phyloP scores from a whole-genome alignment of 2,797 vertebrate genomes.

The Xenopus petersii region DNA sequence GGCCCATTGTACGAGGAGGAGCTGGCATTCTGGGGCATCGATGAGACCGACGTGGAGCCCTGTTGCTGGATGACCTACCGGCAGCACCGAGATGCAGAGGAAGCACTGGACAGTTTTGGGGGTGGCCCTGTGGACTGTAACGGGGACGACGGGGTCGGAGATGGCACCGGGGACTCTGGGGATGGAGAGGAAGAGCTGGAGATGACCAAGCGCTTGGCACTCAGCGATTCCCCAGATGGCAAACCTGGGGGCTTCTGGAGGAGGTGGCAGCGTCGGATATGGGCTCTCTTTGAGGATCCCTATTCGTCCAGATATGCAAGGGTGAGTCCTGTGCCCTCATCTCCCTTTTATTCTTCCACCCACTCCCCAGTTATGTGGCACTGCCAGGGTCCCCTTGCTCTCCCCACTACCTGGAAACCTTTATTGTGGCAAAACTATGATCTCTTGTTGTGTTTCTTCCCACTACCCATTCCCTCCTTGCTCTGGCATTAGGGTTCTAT shows the following conservation, averaged over 20 bases:
- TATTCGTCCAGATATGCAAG: slow-evolving; percentile 98
- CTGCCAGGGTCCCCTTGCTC: too few species aligned
- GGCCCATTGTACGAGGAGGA: slow-evolving; percentile 97
- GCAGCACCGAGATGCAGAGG: slow-evolving; percentile 97
- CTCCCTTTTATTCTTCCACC: too few species aligned
- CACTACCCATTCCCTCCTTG: too few species aligned
- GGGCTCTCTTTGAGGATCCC: slow-evolving; percentile 97
- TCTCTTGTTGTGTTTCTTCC: too few species aligned
- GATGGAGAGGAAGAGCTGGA: slow-evolving; percentile 92
- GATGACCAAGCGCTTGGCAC: slow-evolving; percentile 92
- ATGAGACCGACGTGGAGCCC: slow-evolving; percentile 98
- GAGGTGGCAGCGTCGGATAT: slow-evolving; percentile 91
- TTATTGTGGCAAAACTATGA: too few species aligned
- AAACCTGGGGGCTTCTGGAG: slow-evolving; percentile 84
- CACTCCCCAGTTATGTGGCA: too few species aligned
- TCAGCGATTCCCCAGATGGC: slow-evolving; percentile 85
- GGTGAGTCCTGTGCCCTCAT: slow-evolving; percentile 71
- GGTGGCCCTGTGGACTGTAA: slow-evolving; percentile 83
- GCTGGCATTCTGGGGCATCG: slow-evolving; percentile 97
- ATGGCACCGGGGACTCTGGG: slow-evolving; percentile 80
- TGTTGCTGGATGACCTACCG: slow-evolving; percentile 99
- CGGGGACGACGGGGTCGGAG: slow-evolving; percentile 77
- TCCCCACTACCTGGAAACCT: too few species aligned
- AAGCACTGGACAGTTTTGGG: slow-evolving; percentile 96
- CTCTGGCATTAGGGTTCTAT: too few species aligned